Conservation (phyloP, 2,888 invertebrate genomes). For the Xylota sylvarum region DNA sequence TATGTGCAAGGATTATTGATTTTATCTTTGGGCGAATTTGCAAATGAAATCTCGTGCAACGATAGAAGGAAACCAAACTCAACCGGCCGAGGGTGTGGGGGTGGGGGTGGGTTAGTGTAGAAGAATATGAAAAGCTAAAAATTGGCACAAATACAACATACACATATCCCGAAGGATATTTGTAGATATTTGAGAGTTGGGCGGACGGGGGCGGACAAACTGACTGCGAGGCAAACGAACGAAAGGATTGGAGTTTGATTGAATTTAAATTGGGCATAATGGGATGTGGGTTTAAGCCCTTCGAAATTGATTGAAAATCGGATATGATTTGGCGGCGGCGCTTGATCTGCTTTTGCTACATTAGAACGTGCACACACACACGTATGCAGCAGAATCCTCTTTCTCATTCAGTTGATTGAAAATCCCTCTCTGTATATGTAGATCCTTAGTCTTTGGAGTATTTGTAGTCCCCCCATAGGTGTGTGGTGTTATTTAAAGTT, state of each 20-base stretch:
- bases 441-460: background rate
- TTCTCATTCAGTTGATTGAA: constrained; percentile 40
- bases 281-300: constrained; percentile 76
- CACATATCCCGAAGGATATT: constrained; percentile 60
- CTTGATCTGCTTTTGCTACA: constrained; percentile 16
- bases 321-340: constrained; percentile 68
- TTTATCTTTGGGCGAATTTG: constrained; percentile 75
- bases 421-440: constrained; percentile 16
- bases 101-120: no score
- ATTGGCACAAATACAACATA: constrained; percentile 68
- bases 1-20: constrained; percentile 69
- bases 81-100: background rate
- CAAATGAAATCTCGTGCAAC: constrained; percentile 72
- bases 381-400: constrained; percentile 51
- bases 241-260: constrained; percentile 76
- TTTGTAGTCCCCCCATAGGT: constrained; percentile 22
- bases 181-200: constrained; percentile 31
- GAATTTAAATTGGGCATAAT: constrained; percentile 78
- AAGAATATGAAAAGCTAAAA: constrained; percentile 52
- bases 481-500: constrained; percentile 58
- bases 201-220: background rate
- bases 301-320: constrained; percentile 77
- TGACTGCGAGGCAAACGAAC: constrained; percentile 61
- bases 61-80: constrained; percentile 25
- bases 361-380: background rate